A percentile compares a stretch with the other conserved stretches of the same genome.
phyloP scores from a whole-genome alignment of 2,888 invertebrate species.

The Oligia fasciuncula region DNA sequence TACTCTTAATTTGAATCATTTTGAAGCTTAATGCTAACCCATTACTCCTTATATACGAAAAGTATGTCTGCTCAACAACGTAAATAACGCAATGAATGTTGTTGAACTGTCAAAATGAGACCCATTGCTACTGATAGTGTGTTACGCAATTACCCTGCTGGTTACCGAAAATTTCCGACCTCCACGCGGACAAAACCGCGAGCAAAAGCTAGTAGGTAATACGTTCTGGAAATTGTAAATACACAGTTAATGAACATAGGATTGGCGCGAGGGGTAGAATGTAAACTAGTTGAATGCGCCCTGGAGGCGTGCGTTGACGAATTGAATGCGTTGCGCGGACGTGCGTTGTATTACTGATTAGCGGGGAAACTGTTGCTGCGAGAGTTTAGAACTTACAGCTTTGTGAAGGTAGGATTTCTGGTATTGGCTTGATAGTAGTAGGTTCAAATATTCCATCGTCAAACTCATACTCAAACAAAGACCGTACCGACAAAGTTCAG shows the following conservation, averaged over 20 bases:
- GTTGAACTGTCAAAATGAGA: too few species aligned
- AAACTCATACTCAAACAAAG: too few species aligned
- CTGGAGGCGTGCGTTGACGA: slow-evolving; percentile 29
- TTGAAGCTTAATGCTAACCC: too few species aligned
- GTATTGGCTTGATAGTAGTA: neutral
- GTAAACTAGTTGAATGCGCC: slow-evolving; percentile 37
- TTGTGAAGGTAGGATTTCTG: neutral
- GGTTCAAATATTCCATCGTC: neutral
- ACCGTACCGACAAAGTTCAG: too few species aligned
- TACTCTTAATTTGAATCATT: too few species aligned
- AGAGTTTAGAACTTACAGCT: neutral
- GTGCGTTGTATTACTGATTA: slow-evolving; percentile 23
- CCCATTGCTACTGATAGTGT: too few species aligned
- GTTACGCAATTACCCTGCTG: too few species aligned
- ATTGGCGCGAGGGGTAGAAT: slow-evolving; percentile 35
- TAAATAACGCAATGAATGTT: too few species aligned
- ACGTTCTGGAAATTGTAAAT: slow-evolving; percentile 12
- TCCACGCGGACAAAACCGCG: neutral
- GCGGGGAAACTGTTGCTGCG: slow-evolving; percentile 22
- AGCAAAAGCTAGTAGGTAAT: neutral
- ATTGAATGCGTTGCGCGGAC: slow-evolving; percentile 17
- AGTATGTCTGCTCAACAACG: too few species aligned
- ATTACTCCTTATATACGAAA: too few species aligned
- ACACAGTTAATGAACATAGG: slow-evolving; percentile 46
- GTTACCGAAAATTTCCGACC: too few species aligned